A percentile compares a stretch with the other conserved stretches of the same genome.
These are phyloP conservation scores for Steatornis caripensis DNA, from an alignment of 2,113 vertebrate species.

Conservation along the genomic window DNA sequence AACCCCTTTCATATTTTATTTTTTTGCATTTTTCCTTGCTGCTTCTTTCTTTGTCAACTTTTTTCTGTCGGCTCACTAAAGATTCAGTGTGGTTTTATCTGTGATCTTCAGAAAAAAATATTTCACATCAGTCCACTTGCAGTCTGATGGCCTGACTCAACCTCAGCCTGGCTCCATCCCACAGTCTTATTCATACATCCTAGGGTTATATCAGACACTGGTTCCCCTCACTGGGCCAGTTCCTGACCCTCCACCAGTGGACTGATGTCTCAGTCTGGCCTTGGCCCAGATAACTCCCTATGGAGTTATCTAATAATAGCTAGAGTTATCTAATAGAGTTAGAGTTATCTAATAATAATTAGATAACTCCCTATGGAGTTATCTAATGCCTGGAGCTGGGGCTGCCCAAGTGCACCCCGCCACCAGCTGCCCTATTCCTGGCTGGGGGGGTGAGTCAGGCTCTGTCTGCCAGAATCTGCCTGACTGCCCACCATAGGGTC, in stretches of 20 bases:
- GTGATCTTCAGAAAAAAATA: not conserved
- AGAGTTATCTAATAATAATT: too few relatives aligned
- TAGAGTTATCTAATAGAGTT: too few relatives aligned
- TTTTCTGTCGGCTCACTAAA: not conserved
- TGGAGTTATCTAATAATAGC: not conserved
- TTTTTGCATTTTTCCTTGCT: not conserved
- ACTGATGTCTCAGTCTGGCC: not conserved
- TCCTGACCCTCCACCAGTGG: not conserved
- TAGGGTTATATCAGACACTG: not conserved
- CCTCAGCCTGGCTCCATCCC: not conserved
- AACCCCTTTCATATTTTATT: not conserved
- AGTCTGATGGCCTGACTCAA: not conserved
- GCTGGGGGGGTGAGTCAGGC: rapidly evolving
- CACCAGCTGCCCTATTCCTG: not conserved
- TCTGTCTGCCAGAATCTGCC: not conserved
- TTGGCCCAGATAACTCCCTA: not conserved
- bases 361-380: not conserved
- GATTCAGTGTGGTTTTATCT: not conserved
- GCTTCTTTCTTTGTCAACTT: not conserved
- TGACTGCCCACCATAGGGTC: rapidly evolving
- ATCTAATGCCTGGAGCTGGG: rapidly evolving
- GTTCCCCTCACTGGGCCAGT: not conserved
- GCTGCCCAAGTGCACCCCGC: rapidly evolving
- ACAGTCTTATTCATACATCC: not conserved
- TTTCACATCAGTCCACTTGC: not conserved